phyloP scores from a whole-genome alignment of 2,113 vertebrate genomes.

The Ariopsis seemanni region DNA sequence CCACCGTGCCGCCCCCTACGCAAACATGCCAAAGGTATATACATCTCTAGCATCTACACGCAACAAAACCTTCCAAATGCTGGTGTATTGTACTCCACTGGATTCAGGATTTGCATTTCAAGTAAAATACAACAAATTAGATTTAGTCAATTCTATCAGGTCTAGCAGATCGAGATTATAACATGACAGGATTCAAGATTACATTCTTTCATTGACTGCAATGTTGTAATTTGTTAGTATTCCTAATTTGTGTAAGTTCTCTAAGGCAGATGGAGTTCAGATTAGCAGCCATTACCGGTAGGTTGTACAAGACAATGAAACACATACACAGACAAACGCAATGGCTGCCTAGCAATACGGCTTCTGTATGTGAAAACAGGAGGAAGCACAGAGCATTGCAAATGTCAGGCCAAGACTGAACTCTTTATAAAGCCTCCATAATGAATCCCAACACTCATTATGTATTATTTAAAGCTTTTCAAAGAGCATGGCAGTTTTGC shows the following conservation, averaged over 20 bases:
- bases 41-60: not conserved
- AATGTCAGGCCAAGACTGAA: not conserved
- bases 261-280: not conserved
- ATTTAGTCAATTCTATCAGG: not conserved
- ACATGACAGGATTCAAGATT: not conserved
- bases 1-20: too few relatives aligned
- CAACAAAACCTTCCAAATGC: not conserved
- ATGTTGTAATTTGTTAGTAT: not conserved
- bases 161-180: not conserved
- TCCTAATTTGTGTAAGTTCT: not conserved
- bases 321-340: not conserved
- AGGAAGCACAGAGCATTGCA: not conserved
- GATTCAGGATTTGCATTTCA: not conserved
- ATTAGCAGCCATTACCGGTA: not conserved
- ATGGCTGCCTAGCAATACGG: not conserved
- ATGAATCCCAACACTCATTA: not conserved
- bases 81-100: not conserved
- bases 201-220: not conserved
- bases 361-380: not conserved
- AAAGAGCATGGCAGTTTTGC: conserved; percentile 11
- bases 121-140: not conserved
- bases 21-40: not conserved
- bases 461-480: conserved; percentile 10
- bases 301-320: not conserved
- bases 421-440: not conserved